Conservation (phyloP, 2,113 vertebrate species). For the Australoheros scitulus region DNA sequence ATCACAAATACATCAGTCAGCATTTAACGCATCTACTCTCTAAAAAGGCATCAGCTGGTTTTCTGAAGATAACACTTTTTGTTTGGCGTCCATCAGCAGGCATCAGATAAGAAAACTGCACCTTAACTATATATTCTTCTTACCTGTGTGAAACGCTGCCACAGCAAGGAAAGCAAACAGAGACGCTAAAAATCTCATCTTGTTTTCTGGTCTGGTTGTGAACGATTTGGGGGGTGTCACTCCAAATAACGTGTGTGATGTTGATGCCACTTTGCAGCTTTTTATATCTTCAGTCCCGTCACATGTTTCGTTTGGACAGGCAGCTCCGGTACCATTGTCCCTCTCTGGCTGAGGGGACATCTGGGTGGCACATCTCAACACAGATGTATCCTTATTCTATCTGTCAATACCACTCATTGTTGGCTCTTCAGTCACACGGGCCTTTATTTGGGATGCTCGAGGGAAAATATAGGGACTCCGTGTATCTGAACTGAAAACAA, state of each 20-base stretch:
- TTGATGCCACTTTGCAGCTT: slow-evolving; percentile 28
- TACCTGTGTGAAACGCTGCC: slow-evolving; percentile 71
- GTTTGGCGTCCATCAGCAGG: too few species aligned
- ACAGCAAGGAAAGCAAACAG: slow-evolving; percentile 65
- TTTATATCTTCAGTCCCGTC: slow-evolving; percentile 69
- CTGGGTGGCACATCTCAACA: slow-evolving; percentile 68
- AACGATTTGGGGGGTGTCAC: neutral
- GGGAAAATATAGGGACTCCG: neutral
- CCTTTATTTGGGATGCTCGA: slow-evolving; percentile 60
- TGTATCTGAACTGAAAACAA: slow-evolving; percentile 43
- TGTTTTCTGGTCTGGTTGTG: slow-evolving; percentile 9
- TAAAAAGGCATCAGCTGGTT: neutral
- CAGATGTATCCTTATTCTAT: slow-evolving; percentile 74
- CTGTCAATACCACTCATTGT: slow-evolving; percentile 72
- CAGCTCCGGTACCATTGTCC: slow-evolving; percentile 75
- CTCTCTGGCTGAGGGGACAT: slow-evolving; percentile 71
- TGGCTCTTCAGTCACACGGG: slow-evolving; percentile 61
- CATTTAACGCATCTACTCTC: neutral
- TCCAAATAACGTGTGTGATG: neutral
- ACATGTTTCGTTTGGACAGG: slow-evolving; percentile 72
- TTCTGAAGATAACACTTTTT: neutral
- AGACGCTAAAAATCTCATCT: slow-evolving; percentile 66
- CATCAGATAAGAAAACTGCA: neutral
- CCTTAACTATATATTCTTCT: slow-evolving; percentile 26
- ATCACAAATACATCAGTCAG: slow-evolving; percentile 12